phyloP scores from a whole-genome alignment of 2,113 vertebrate species.

The Apaloderma vittatum region DNA sequence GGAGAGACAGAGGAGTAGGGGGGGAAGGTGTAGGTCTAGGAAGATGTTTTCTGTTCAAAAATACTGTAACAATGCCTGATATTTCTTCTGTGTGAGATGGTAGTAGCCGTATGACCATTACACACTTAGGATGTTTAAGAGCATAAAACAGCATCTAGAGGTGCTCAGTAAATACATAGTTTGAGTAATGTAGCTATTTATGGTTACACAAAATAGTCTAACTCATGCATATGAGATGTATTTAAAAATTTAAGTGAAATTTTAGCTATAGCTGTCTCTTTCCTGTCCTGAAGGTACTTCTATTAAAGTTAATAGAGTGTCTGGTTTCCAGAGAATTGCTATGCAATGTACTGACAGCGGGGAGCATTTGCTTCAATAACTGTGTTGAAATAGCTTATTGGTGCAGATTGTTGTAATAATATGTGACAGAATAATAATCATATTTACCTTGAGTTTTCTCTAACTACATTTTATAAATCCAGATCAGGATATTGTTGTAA shows the following conservation, averaged over 20 bases:
- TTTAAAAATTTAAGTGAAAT: constrained; percentile 15
- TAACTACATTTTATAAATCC: neutral
- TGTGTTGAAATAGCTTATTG: neutral
- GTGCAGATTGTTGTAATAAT: neutral
- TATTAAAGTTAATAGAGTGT: neutral
- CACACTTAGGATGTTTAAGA: neutral
- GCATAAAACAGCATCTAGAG: neutral
- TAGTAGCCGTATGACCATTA: neutral
- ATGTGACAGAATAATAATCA: neutral
- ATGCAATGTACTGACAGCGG: neutral
- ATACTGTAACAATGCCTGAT: neutral
- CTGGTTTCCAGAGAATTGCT: neutral
- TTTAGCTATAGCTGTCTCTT: neutral
- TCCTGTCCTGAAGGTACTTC: neutral
- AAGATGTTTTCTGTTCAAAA: neutral
- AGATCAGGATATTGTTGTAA: neutral
- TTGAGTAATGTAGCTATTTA: neutral
- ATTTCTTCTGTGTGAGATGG: neutral
- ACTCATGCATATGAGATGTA: neutral
- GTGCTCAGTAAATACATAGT: neutral
- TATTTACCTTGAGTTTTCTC: neutral
- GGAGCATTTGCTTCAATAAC: neutral
- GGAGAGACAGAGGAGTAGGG: neutral
- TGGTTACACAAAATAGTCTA: neutral
- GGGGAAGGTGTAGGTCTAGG: rapidly evolving